Evolutionary conservation across 2,888 invertebrate genomes (phyloP).

Genomic region (Chrysolina haemoptera): DNA sequence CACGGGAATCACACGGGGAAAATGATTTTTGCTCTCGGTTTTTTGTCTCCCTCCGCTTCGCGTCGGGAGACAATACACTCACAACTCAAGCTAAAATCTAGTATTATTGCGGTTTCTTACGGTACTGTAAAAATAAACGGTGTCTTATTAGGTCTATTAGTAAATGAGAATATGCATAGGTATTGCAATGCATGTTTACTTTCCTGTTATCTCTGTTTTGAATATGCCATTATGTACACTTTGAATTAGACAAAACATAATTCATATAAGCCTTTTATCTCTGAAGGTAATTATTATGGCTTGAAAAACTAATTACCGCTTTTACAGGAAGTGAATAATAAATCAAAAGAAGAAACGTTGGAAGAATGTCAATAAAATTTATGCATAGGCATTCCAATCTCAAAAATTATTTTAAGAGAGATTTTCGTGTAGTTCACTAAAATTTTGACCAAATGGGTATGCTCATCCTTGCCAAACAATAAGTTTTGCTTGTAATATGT

Average conservation of each 20-base stretch:
- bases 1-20: too few species aligned
- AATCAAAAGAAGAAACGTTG: neutral
- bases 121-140: neutral
- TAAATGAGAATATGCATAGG: neutral
- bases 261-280: neutral
- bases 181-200: neutral
- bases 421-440: too few species aligned
- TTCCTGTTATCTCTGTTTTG: slow-evolving; percentile 9
- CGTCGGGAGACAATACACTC: too few species aligned
- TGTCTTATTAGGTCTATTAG: neutral
- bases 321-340: neutral
- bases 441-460: too few species aligned
- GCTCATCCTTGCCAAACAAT: too few species aligned
- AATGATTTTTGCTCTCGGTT: too few species aligned
- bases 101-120: neutral
- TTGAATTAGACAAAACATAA: slow-evolving; percentile 2
- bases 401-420: neutral
- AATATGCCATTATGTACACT: neutral
- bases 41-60: too few species aligned
- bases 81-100: too few species aligned
- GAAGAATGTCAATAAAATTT: neutral
- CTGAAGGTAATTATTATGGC: neutral
- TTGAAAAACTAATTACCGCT: neutral
- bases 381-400: neutral
- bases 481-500: too few species aligned